phyloP scores from a whole-genome alignment of 2,888 invertebrate species.

The Mimachlamys varia region DNA sequence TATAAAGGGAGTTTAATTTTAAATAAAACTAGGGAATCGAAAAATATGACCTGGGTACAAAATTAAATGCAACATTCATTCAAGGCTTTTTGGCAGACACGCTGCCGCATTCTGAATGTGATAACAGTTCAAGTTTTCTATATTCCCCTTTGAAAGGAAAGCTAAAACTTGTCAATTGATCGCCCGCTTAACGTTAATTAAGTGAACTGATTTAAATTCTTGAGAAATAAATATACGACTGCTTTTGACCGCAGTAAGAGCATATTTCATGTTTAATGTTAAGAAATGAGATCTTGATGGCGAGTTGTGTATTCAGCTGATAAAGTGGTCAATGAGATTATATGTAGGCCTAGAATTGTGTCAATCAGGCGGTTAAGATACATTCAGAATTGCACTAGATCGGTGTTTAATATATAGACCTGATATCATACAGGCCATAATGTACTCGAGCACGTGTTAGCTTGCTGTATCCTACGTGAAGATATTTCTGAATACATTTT shows the following conservation, averaged over 20 bases:
- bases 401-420: neutral
- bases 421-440: neutral
- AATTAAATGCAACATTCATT: neutral
- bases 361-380: neutral
- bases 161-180: conserved; percentile 22
- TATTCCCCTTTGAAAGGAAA: neutral
- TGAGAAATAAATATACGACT: neutral
- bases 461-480: neutral
- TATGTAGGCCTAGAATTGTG: conserved; percentile 20
- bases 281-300: neutral
- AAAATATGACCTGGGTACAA: neutral
- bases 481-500: neutral
- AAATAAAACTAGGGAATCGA: neutral
- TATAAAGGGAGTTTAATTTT: too few relatives aligned
- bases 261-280: conserved; percentile 15
- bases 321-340: neutral
- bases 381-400: conserved; percentile 9
- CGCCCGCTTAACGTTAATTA: neutral
- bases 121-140: neutral
- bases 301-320: neutral
- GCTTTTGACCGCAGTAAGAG: neutral
- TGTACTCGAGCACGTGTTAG: neutral
- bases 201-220: neutral
- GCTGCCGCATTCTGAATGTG: neutral
- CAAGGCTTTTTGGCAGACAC: neutral